Conservation (phyloP, 2,888 invertebrate genomes). For the Candidula unifasciata region DNA sequence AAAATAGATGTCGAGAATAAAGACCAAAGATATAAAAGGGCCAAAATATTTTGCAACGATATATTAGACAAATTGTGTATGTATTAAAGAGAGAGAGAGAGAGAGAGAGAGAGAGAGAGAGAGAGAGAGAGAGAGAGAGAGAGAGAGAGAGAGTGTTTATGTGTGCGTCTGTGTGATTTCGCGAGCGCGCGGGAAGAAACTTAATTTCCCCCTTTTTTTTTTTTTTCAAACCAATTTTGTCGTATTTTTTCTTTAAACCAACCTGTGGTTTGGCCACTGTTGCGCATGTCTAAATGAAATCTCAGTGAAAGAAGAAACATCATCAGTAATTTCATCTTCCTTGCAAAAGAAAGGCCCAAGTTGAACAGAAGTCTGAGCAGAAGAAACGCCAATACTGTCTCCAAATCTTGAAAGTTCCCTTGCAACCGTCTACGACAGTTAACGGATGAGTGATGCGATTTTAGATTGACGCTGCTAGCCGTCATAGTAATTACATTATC, state of each 20-base stretch:
- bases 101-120: neutral
- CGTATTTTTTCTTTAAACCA: too few species aligned
- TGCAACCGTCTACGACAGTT: slow-evolving; percentile 22
- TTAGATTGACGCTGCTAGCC: slow-evolving; percentile 33
- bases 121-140: neutral
- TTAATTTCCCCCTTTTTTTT: too few species aligned
- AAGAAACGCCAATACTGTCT: slow-evolving; percentile 4
- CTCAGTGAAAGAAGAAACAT: neutral
- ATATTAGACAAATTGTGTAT: too few species aligned
- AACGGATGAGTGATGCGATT: slow-evolving; percentile 41
- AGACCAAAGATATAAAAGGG: too few species aligned
- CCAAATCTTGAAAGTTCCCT: slow-evolving; percentile 16
- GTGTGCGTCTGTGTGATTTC: too few species aligned
- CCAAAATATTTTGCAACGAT: too few species aligned
- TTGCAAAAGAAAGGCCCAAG: neutral
- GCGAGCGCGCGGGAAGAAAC: too few species aligned
- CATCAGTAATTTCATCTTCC: neutral
- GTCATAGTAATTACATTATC: slow-evolving; percentile 37
- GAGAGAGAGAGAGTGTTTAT: neutral
- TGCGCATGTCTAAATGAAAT: neutral
- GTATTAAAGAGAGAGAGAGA: neutral
- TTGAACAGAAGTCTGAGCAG: neutral
- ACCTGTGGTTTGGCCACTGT: neutral
- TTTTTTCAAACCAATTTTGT: too few species aligned
- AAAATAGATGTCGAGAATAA: too few species aligned